phyloP scores from a whole-genome alignment of 2,888 invertebrate species.

The Troides aeacus region DNA sequence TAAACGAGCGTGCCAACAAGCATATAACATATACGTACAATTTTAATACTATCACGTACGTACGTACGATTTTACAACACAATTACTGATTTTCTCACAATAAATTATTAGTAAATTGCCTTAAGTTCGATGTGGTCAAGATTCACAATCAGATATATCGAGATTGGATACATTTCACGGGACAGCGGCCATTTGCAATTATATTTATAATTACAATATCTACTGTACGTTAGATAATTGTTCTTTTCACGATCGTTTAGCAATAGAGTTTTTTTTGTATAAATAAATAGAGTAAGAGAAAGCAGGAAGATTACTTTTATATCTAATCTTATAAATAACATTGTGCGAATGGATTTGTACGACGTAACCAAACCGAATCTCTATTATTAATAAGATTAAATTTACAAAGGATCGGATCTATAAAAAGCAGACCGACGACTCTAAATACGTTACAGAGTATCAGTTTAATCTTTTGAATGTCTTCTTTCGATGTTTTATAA shows the following conservation, averaged over 20 bases:
- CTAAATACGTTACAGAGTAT: no score
- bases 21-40: slow-evolving; percentile 33
- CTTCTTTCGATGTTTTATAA: no score
- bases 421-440: no score
- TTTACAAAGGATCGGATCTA: no score
- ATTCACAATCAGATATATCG: slow-evolving; percentile 15
- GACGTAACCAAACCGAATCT: no score
- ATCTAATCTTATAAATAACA: no score
- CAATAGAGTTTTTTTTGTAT: neutral
- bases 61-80: slow-evolving; percentile 35
- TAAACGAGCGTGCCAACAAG: slow-evolving; percentile 31
- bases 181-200: slow-evolving; percentile 9
- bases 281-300: neutral
- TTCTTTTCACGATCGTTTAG: neutral
- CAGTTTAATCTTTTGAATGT: no score
- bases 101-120: slow-evolving; percentile 32
- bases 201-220: neutral
- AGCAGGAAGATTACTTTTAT: no score
- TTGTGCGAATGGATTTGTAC: no score
- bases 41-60: slow-evolving; percentile 37
- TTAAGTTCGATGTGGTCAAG: slow-evolving; percentile 22
- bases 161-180: slow-evolving; percentile 8
- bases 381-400: no score
- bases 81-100: slow-evolving; percentile 41
- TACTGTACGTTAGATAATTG: slow-evolving; percentile 19